Evolutionary conservation across 2,888 invertebrate genomes (phyloP), one percentile per base, ranked within the genome.

Genomic region (Physocephala rufipes): DNA sequence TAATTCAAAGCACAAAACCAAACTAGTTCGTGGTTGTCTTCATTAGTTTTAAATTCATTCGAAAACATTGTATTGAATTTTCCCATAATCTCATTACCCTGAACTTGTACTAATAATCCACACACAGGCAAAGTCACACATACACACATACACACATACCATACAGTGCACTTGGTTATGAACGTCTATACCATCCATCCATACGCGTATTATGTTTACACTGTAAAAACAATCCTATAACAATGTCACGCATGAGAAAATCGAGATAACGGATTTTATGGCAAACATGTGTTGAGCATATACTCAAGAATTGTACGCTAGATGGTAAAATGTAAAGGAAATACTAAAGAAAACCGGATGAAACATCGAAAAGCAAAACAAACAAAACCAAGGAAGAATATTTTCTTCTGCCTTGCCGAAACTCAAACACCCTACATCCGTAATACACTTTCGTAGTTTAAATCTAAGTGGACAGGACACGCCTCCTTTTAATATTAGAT

Each of bases 231-330:
- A n/a, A 7, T 24, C 1, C 4, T 4, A 21, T n/a, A 21, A 53
- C 53, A 21, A 53, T 53, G 2, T 24, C 4, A 12, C 12, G 19
- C 21, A 53, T 53, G 53, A 21, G 53, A 53, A 53, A 53, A 21
- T 53, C 12, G n/a, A 21, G 53, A 53, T 21, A 53, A 21, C 19
- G 12, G 19, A 21, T 53, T 58, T 58, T 58, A 58, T 58, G 58
- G 58, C 58, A 26, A 58, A 58, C 58, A 58, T 58, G 15, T 58
- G 58, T 28, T 3, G 3, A 58, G 26, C 58, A 58, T 19, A 49
- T 36, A 36, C 36, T 36, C 36, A 36, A 36, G 36, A 36, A 36
- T 36, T 36, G 4, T 36, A 36, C 21, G 21, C 53, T 12, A 9
- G n/a, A 47, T 47, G 16, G 1, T 16, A 47, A 47, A 47, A 47